Conservation (phyloP, 2,888 invertebrate species). For the Biston stratarius region DNA sequence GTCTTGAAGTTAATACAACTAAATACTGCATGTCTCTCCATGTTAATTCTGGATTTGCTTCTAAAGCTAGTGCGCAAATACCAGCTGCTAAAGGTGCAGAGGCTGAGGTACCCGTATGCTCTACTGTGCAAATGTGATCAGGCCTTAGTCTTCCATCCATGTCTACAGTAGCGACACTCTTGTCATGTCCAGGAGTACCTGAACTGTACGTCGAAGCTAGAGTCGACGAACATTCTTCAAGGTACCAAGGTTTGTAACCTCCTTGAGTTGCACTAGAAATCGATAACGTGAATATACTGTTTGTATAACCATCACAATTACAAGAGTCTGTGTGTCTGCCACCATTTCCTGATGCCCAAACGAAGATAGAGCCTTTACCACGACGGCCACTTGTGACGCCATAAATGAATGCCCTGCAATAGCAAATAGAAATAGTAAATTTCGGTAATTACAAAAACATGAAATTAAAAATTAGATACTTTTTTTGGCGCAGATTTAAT, state of each 20-base stretch:
- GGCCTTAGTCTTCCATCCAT: slow-evolving; percentile 95
- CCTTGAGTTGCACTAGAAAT: slow-evolving; percentile 99
- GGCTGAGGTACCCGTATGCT: slow-evolving; percentile 97
- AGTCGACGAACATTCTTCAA: slow-evolving; percentile 99
- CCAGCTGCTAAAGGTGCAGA: slow-evolving; percentile 98
- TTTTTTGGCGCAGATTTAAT: not conserved
- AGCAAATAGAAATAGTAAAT: slow-evolving; percentile 47
- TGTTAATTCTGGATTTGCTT: slow-evolving; percentile 96
- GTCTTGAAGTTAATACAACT: slow-evolving; percentile 95
- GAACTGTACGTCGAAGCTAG: slow-evolving; percentile 99
- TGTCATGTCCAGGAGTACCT: slow-evolving; percentile 96
- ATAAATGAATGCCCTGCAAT: slow-evolving; percentile 94
- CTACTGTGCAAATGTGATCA: slow-evolving; percentile 95
- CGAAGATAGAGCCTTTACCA: slow-evolving; percentile 97
- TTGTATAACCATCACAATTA: slow-evolving; percentile 99
- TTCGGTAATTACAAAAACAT: not conserved
- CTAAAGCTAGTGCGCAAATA: slow-evolving; percentile 96
- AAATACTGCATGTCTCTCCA: slow-evolving; percentile 99
- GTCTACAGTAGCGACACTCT: slow-evolving; percentile 96
- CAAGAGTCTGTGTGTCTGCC: slow-evolving; percentile 98
- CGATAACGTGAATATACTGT: slow-evolving; percentile 99
- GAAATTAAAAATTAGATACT: not conserved
- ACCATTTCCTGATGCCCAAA: slow-evolving; percentile 99
- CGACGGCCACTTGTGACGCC: slow-evolving; percentile 96
- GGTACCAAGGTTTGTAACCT: slow-evolving; percentile 98